Percentiles rank a stretch among this genome's conserved stretches.
These are phyloP conservation scores for Harlomillsia oculata DNA, from an alignment of 1,140 invertebrate species.

Conservation along the genomic window DNA sequence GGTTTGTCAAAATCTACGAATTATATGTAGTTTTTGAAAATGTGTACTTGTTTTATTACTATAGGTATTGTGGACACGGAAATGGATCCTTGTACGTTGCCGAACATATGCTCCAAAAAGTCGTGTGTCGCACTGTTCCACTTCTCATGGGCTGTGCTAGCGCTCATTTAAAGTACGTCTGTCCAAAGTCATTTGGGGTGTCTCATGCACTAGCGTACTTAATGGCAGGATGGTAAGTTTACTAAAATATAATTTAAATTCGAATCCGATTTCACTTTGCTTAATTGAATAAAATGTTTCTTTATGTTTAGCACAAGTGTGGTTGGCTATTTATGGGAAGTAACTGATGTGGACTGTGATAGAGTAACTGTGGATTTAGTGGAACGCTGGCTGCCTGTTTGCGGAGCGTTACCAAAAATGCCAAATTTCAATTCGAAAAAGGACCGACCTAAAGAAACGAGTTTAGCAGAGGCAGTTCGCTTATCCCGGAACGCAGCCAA, in stretches of 20 bases:
- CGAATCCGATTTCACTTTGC: not conserved
- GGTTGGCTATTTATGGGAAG: constrained; percentile 33
- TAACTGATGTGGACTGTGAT: constrained; percentile 34
- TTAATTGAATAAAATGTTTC: not conserved
- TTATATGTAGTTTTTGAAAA: not conserved
- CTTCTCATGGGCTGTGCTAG: constrained; percentile 35
- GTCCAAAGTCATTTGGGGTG: constrained; percentile 12
- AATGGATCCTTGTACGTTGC: constrained; percentile 23
- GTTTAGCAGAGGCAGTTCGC: constrained; percentile 23
- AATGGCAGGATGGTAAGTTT: constrained; percentile 22
- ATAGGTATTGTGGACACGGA: constrained; percentile 34
- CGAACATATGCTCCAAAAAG: constrained; percentile 26
- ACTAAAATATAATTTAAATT: not conserved
- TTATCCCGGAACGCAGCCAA: constrained; percentile 21
- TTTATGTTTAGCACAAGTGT: constrained; percentile 22
- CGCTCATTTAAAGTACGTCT: constrained; percentile 15
- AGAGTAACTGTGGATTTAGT: constrained; percentile 31
- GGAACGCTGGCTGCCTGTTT: constrained; percentile 21
- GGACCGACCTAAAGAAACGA: constrained; percentile 12
- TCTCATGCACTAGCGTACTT: constrained; percentile 22
- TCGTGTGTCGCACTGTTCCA: constrained; percentile 23
- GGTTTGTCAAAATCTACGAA: not conserved
- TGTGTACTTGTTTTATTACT: not conserved
- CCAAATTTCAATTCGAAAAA: constrained; percentile 13
- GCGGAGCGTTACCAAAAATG: constrained; percentile 15